Evolutionary conservation across 2,888 invertebrate genomes (phyloP).

Genomic region (Synanthedon tipuliformis): DNA sequence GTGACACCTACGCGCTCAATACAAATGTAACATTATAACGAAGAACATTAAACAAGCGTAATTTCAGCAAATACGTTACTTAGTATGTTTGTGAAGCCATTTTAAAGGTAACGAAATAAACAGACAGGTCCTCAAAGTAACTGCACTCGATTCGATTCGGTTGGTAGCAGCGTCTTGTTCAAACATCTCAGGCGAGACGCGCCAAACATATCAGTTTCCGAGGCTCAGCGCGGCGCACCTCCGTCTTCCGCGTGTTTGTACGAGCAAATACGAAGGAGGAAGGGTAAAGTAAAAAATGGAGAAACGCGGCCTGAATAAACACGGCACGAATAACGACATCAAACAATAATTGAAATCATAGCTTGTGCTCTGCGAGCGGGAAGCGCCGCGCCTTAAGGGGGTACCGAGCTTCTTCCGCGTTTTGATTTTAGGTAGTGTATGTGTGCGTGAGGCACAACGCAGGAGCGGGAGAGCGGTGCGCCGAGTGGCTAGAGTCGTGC

Average conservation of each 20-base stretch:
- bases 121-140: constrained; percentile 30
- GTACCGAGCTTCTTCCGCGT: too few relatives aligned
- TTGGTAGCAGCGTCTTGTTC: constrained; percentile 33
- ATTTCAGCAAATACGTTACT: not conserved
- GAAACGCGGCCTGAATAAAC: constrained; percentile 59
- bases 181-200: constrained; percentile 43
- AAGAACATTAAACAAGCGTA: not conserved
- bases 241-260: constrained; percentile 35
- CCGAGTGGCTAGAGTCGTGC: too few relatives aligned
- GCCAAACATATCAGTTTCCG: constrained; percentile 61
- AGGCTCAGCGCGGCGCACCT: constrained; percentile 38
- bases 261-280: constrained; percentile 48
- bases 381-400: constrained; percentile 21
- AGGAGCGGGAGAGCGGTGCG: too few relatives aligned
- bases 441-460: too few relatives aligned
- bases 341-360: constrained; percentile 68
- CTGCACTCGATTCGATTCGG: constrained; percentile 50
- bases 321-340: constrained; percentile 64
- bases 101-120: constrained; percentile 7
- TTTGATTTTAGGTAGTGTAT: too few relatives aligned
- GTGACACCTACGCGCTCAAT: not conserved
- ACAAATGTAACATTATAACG: not conserved
- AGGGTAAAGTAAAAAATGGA: constrained; percentile 58
- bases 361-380: constrained; percentile 27
- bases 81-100: not conserved